Conservation (phyloP, 2,888 invertebrate species). For the Lasioglossum marginatum region DNA sequence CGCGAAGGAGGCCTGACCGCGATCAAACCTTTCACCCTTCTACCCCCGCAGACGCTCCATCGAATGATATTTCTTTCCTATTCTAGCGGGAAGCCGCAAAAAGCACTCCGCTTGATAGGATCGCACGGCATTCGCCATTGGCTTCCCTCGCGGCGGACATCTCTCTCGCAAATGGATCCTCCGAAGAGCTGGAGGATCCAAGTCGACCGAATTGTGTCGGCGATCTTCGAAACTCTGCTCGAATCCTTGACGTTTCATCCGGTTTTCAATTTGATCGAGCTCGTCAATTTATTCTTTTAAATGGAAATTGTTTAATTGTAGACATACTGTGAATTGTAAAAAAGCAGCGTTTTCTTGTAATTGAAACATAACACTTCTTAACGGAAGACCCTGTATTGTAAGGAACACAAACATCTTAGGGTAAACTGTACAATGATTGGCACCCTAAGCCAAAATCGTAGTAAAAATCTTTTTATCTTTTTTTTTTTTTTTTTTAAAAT, state of each 20-base stretch:
- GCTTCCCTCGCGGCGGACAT: conserved; percentile 43
- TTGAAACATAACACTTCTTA: too few relatives aligned
- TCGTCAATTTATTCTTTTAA: not conserved
- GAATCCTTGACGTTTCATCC: not conserved
- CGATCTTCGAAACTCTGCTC: not conserved
- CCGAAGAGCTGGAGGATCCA: conserved; percentile 30
- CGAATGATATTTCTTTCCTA: conserved; percentile 43
- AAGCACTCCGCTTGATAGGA: conserved; percentile 57
- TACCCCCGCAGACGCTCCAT: not conserved
- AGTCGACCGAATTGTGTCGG: not conserved
- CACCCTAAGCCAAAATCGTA: too few relatives aligned
- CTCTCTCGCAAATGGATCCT: conserved; percentile 49
- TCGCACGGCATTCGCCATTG: conserved; percentile 44
- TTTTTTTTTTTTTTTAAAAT: too few relatives aligned
- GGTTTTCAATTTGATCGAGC: not conserved
- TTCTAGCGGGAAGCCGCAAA: conserved; percentile 45
- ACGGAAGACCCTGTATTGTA: too few relatives aligned
- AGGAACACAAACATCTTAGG: too few relatives aligned
- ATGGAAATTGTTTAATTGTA: too few relatives aligned
- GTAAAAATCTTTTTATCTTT: too few relatives aligned
- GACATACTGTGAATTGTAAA: too few relatives aligned
- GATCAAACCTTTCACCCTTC: conserved; percentile 32
- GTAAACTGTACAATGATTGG: too few relatives aligned
- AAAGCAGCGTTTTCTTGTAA: too few relatives aligned
- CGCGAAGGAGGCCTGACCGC: not conserved